phyloP scores from a whole-genome alignment of 2,797 vertebrate species.

The Urocyon cinereoargenteus region DNA sequence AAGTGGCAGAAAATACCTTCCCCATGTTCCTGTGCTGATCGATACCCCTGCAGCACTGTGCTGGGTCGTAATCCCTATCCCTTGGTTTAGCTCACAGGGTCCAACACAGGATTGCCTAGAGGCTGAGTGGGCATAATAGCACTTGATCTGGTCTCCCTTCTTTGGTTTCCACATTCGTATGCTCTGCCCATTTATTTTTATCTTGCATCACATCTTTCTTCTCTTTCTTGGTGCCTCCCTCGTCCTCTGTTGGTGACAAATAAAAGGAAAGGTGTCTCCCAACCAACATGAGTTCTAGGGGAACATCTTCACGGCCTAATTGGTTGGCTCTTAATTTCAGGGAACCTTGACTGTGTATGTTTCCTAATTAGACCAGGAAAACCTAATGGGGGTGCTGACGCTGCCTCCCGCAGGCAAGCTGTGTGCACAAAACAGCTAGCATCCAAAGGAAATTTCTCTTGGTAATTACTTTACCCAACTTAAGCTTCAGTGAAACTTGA shows the following conservation, averaged over 20 bases:
- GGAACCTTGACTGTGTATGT: slow-evolving; percentile 36
- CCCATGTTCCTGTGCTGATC: neutral
- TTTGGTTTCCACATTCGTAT: neutral
- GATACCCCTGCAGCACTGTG: neutral
- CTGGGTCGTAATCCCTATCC: neutral
- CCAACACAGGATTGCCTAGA: neutral
- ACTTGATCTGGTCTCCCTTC: neutral
- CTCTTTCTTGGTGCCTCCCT: neutral
- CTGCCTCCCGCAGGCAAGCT: slow-evolving; percentile 45
- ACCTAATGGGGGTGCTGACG: neutral
- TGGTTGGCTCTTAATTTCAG: slow-evolving; percentile 60
- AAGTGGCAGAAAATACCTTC: neutral
- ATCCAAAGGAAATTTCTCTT: slow-evolving; percentile 36
- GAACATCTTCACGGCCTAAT: slow-evolving; percentile 61
- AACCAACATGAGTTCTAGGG: slow-evolving; percentile 25
- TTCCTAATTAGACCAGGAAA: slow-evolving; percentile 73
- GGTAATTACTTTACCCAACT: neutral
- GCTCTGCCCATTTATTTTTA: neutral
- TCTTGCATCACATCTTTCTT: neutral
- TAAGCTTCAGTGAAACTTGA: neutral
- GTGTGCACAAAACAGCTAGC: neutral
- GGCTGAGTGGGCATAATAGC: neutral
- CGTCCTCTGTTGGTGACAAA: neutral
- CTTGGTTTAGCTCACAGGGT: neutral
- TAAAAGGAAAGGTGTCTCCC: slow-evolving; percentile 34